Evolutionary conservation across 2,888 invertebrate genomes (phyloP).

Genomic region (Cheilosia vulpina): DNA sequence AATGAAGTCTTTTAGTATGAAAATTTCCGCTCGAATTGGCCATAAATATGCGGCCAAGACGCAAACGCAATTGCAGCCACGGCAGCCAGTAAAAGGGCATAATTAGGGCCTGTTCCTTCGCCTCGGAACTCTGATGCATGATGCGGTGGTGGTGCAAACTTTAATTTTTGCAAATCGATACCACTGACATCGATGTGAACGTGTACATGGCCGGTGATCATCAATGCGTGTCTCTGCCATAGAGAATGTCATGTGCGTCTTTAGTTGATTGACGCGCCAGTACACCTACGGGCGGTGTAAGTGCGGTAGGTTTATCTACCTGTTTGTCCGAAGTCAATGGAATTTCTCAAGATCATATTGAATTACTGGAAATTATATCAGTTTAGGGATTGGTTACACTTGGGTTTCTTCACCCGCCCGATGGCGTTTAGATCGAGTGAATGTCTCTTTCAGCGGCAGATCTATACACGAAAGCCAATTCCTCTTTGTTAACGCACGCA

Average conservation of each 20-base stretch:
- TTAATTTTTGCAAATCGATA: conserved; percentile 72
- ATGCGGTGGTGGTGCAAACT: conserved; percentile 56
- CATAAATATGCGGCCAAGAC: conserved; percentile 73
- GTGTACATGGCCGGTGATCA: conserved; percentile 64
- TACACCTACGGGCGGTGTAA: not conserved
- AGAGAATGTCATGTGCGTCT: conserved; percentile 68
- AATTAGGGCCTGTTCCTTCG: conserved; percentile 61
- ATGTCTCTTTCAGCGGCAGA: not conserved
- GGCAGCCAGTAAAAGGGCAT: conserved; percentile 66
- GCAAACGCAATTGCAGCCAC: conserved; percentile 63
- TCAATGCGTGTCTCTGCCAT: conserved; percentile 67
- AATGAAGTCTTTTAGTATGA: conserved; percentile 62
- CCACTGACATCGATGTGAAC: conserved; percentile 72
- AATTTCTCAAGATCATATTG: conserved; percentile 73
- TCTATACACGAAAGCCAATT: not conserved
- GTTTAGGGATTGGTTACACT: conserved; percentile 63
- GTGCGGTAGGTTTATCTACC: conserved; percentile 4
- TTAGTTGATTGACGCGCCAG: not conserved
- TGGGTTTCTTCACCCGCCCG: conserved; percentile 46
- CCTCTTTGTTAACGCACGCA: not conserved
- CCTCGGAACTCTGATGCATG: conserved; percentile 10
- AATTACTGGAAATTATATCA: conserved; percentile 71
- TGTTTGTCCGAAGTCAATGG: conserved; percentile 28
- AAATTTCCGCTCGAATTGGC: conserved; percentile 72
- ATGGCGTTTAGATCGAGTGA: conserved; percentile 43